Evolutionary conservation across 2,888 invertebrate species (phyloP), one percentile per base, ranked within the genome.

Genomic region (Lagria hirta): DNA sequence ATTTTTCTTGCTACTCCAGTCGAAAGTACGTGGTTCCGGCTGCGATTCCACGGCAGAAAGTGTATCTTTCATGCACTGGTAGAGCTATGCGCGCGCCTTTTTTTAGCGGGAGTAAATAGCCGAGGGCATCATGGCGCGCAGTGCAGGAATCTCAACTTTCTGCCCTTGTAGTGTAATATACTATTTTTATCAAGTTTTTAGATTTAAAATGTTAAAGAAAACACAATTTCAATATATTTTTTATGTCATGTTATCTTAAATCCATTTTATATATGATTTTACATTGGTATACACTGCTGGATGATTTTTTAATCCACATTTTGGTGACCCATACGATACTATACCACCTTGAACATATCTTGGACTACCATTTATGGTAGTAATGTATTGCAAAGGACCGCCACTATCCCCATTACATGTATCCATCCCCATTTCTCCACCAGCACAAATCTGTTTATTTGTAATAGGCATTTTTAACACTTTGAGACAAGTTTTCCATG

Each of bases 371-470:
- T 27, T 64, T 0, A 68, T 57, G 1, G 65, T 61, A 0, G 72
- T 71, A 29, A 71, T 71, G 20, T 54, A 54, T 23, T 74, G 65
- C 2, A 85, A 71, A 0, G 85, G 84, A 0, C 85, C 84, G 0
- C 85, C 85, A 4, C 82, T 82, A 57, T 85, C 84, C 0, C 84
- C 84, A 0, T 72, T 70, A 52, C 84, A 85, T 0, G 83, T 80
- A 60, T 84, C 83, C 43, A 73, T 73, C n/a, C 74, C 75, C 8
- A 62, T 67, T 2, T 70, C 61, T 0, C 83, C 84, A 1, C 84
- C 83, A 0, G 83, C 82, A 59, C 84, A 85, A 7, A 84, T 63
- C 54, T 81, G 79, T 4, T 66, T 70, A 4, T 48, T 24, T 6
- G 59, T 43, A 32, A 65, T 49, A 11, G 61, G 45, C n/a, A n/a